Base-by-base conservation (phyloP, 1,140 invertebrate genomes). In the Megalonaias nervosa region DNA sequence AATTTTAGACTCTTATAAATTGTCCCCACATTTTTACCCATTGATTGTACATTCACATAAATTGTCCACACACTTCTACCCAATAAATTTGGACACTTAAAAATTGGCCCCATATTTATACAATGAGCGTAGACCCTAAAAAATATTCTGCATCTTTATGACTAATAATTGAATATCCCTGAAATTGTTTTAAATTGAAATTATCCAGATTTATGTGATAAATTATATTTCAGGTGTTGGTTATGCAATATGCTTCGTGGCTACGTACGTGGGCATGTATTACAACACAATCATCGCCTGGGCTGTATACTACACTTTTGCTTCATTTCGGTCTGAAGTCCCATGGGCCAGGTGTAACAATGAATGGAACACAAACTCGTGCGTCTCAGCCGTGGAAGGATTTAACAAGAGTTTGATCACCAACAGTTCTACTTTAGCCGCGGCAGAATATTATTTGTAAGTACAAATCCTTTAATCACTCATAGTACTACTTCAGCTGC, bases 281-380 rank as follows among this genome's bases (percentile, higher is more conserved):
- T 99, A 99, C 92, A 99, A 99, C 91, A 98, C 97, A 0, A 97
- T 99, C 85, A 97, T 99, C 72, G 97, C 97, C 15, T 99, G 97
- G 96, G 96, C 97, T 0, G 94, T 99, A 1, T 99, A 98, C 90
- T 99, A 98, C 82, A 91, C 94, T 95, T 77, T 94, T 69, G 81
- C 83, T 19, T 92, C 91, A n/a, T 85, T 90, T 60, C 80, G 79
- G 55, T 80, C 93, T 0, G 94, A 95, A 86, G 92, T 99, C 17
- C 97, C 97, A 0, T 99, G 97, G 97, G 95, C 95, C 60, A 94
- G 93, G 70, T 99, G 98, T 88, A 92, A 94, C 86, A 98, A 99
- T 91, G 86, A 92, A 1, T 99, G 97, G 97, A 99, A 99, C 91
- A 98, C 97, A 0, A 66, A 75, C 14, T 92, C 94, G 70, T 99